phyloP scores from a whole-genome alignment of 2,797 vertebrate species.

The Merluccius polli region DNA sequence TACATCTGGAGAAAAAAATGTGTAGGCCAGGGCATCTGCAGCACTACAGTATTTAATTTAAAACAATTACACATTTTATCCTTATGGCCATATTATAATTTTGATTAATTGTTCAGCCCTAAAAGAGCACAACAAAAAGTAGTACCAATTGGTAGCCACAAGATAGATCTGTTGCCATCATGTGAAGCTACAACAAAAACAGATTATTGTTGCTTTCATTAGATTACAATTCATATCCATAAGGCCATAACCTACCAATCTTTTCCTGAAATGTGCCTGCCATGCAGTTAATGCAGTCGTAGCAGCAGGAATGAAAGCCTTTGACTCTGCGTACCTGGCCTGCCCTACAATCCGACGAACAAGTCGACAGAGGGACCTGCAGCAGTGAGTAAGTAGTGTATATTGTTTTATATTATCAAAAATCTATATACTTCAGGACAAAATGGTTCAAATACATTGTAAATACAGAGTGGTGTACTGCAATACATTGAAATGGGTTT shows the following conservation, averaged over 20 bases:
- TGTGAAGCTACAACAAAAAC: too few relatives aligned
- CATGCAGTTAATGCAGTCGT: constrained; percentile 83
- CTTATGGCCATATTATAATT: too few relatives aligned
- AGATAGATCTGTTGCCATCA: too few relatives aligned
- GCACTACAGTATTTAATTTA: too few relatives aligned
- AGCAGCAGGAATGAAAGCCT: constrained; percentile 91
- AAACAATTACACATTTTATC: too few relatives aligned
- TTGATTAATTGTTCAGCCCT: too few relatives aligned
- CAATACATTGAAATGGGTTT: not conserved
- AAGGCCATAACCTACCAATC: constrained; percentile 61
- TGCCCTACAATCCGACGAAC: constrained; percentile 71
- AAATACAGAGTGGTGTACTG: not conserved
- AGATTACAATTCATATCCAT: not conserved
- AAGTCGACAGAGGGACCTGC: constrained; percentile 80
- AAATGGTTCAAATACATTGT: not conserved
- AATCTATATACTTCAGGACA: not conserved
- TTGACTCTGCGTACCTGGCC: constrained; percentile 83
- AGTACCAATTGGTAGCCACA: too few relatives aligned
- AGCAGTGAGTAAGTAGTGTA: constrained; percentile 14
- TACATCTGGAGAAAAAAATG: too few relatives aligned
- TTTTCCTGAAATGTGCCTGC: constrained; percentile 74
- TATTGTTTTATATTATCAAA: not conserved
- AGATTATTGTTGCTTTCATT: not conserved
- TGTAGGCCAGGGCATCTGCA: too few relatives aligned
- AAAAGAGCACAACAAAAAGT: too few relatives aligned